phyloP scores from a whole-genome alignment of 2,888 invertebrate species.

The Eustalomyia histrio region DNA sequence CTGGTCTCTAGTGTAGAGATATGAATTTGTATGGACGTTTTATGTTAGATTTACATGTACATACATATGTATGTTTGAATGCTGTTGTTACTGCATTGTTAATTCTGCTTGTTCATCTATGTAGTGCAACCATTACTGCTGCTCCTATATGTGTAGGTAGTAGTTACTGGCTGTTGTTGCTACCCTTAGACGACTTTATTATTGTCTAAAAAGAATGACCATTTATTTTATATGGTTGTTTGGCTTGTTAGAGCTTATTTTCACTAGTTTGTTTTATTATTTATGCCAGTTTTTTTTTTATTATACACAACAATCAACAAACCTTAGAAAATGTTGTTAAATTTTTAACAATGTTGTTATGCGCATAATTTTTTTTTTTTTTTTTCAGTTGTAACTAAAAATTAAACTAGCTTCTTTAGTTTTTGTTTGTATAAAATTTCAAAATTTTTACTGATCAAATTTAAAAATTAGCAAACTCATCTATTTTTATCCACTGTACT shows the following conservation, averaged over 20 bases:
- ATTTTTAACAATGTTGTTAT: too few species aligned
- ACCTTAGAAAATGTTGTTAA: background rate
- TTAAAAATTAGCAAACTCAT: too few species aligned
- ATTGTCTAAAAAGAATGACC: slow-evolving; percentile 34
- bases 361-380: too few species aligned
- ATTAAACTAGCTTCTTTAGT: too few species aligned
- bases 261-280: slow-evolving; percentile 9
- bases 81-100: slow-evolving; percentile 34
- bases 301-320: background rate
- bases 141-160: background rate
- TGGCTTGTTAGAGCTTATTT: slow-evolving; percentile 57
- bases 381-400: too few species aligned
- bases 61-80: background rate
- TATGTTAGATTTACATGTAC: background rate
- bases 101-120: slow-evolving; percentile 13
- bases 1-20: slow-evolving; percentile 19
- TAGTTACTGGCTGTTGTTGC: background rate
- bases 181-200: slow-evolving; percentile 28
- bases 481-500: too few species aligned
- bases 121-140: slow-evolving; percentile 14
- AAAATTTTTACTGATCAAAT: too few species aligned
- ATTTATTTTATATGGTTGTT: slow-evolving; percentile 53
- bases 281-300: too few species aligned
- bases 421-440: too few species aligned
- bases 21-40: slow-evolving; percentile 5